These are phyloP conservation scores for Dolichopus griseipennis DNA, from an alignment of 2,888 invertebrate genomes.

Conservation along the genomic window DNA sequence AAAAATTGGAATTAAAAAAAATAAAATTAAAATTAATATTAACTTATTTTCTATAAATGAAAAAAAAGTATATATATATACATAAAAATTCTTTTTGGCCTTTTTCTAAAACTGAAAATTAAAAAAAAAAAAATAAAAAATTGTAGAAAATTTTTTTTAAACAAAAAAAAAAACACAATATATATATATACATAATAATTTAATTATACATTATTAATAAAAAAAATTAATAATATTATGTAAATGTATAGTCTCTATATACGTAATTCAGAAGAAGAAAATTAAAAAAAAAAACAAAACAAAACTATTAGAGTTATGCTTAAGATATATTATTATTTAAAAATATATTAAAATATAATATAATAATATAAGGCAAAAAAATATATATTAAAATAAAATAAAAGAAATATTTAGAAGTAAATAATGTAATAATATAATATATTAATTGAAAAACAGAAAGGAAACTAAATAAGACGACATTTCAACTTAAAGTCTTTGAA, in stretches of 20 bases:
- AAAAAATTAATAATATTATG: background rate
- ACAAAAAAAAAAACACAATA: background rate
- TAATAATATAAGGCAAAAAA: background rate
- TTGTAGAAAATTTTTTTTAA: background rate
- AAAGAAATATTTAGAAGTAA: background rate
- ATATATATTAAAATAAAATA: too few species aligned
- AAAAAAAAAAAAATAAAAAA: too few species aligned
- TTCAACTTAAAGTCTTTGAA: background rate
- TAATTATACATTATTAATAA: too few species aligned
- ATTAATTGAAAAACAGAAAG: background rate
- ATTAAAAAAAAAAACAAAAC: too few species aligned
- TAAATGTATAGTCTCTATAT: slow-evolving; percentile 2
- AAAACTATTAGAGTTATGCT: background rate
- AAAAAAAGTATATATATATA: too few species aligned
- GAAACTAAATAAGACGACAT: background rate
- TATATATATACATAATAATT: too few species aligned
- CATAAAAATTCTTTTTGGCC: slow-evolving; percentile 2
- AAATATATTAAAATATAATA: background rate
- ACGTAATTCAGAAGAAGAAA: background rate
- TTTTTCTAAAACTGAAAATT: background rate
- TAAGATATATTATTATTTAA: background rate
- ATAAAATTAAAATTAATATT: too few species aligned
- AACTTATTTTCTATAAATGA: too few species aligned
- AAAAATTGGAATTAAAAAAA: too few species aligned
- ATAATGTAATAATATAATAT: too few species aligned